A percentile compares a stretch with the other conserved stretches of the same genome.
phyloP scores from a whole-genome alignment of 1,140 invertebrate species.

The Pachypeltis micranthus region DNA sequence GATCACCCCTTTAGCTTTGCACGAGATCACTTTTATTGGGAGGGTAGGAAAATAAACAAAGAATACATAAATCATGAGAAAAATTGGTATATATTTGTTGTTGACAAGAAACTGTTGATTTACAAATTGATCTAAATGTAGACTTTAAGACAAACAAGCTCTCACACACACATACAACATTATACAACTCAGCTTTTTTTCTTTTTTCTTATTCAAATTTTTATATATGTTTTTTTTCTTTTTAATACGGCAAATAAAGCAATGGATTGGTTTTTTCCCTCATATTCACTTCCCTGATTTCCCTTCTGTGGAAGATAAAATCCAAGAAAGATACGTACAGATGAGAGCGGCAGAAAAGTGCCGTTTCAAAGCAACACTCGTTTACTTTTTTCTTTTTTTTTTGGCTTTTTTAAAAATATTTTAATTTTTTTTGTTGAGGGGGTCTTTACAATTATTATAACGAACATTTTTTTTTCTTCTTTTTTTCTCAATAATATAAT shows the following conservation, averaged over 20 bases:
- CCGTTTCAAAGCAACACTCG: slow-evolving; percentile 7
- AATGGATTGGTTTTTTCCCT: slow-evolving; percentile 13
- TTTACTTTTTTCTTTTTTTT: neutral
- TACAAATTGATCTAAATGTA: slow-evolving; percentile 25
- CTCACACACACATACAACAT: slow-evolving; percentile 23
- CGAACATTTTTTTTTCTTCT: slow-evolving; percentile 19
- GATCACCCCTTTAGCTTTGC: too few relatives aligned
- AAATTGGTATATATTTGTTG: slow-evolving; percentile 21
- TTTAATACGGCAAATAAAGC: slow-evolving; percentile 13
- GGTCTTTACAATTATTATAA: slow-evolving; percentile 15
- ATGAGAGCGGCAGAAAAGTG: slow-evolving; percentile 3
- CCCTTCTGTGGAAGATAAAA: slow-evolving; percentile 1
- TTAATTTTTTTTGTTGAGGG: slow-evolving; percentile 5
- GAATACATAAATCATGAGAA: slow-evolving; percentile 15
- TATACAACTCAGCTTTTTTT: slow-evolving; percentile 21
- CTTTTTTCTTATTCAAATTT: neutral
- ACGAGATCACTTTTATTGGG: too few relatives aligned
- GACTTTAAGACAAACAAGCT: slow-evolving; percentile 23
- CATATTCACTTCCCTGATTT: slow-evolving; percentile 10
- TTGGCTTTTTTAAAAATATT: neutral
- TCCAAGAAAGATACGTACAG: neutral
- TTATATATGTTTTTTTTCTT: neutral
- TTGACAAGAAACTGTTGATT: slow-evolving; percentile 24
- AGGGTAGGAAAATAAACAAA: slow-evolving; percentile 1
- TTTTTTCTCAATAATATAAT: slow-evolving; percentile 20